phyloP scores from a whole-genome alignment of 2,113 vertebrate species.

The Myxocyprinus asiaticus region DNA sequence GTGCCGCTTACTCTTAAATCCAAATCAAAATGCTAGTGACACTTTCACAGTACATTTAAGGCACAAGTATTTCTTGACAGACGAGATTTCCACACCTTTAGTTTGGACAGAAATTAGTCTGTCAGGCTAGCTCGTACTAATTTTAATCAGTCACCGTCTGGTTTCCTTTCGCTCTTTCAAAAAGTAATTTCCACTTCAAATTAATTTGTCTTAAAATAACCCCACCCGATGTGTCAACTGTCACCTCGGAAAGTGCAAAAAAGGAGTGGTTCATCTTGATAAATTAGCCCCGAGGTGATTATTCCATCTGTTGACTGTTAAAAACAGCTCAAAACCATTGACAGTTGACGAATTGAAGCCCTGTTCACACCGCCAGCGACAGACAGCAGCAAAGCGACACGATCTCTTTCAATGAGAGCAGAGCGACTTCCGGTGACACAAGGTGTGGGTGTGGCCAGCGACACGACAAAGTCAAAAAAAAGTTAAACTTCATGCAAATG shows the following conservation, averaged over 20 bases:
- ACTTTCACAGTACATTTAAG: not conserved
- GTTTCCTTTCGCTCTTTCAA: not conserved
- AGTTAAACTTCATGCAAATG: no score
- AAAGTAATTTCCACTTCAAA: not conserved
- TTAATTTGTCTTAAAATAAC: not conserved
- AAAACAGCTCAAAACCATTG: no score
- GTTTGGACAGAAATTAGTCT: not conserved
- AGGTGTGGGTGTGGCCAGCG: no score
- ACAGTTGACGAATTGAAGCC: no score
- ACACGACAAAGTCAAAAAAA: no score
- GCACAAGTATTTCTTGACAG: conserved; percentile 9
- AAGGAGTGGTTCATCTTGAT: not conserved
- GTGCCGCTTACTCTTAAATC: not conserved
- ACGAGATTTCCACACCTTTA: not conserved
- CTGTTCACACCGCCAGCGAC: no score
- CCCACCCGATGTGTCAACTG: not conserved
- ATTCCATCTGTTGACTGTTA: not conserved
- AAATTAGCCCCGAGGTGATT: not conserved
- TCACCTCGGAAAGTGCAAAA: not conserved
- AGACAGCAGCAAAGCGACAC: no score
- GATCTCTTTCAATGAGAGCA: no score
- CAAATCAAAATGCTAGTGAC: not conserved
- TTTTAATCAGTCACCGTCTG: not conserved
- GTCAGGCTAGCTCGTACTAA: not conserved
- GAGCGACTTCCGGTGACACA: no score